Conservation (phyloP, 2,113 vertebrate genomes). For the Alosa alosa region DNA sequence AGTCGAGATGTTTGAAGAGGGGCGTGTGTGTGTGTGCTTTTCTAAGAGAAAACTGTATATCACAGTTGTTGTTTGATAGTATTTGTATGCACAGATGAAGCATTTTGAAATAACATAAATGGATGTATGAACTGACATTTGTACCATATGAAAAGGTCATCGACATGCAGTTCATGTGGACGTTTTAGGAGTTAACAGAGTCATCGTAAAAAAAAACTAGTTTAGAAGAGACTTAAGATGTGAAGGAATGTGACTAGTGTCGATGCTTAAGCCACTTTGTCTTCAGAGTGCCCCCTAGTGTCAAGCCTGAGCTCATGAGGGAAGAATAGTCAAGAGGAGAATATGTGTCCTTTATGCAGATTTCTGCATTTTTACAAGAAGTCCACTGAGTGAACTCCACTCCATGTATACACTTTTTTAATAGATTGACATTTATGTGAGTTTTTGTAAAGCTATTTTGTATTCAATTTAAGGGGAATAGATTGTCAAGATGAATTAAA, state of each 20-base stretch:
- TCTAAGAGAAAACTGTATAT: no score
- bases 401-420: neutral
- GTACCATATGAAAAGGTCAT: neutral
- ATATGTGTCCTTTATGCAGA: neutral
- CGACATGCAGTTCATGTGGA: neutral
- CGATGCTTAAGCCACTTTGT: neutral
- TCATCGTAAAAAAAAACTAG: neutral
- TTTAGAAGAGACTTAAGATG: neutral
- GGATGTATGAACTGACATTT: neutral
- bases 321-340: neutral
- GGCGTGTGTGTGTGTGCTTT: neutral
- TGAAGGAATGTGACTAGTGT: neutral
- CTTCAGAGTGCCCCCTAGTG: neutral
- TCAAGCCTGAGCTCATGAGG: neutral
- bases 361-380: neutral
- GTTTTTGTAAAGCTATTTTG: neutral
- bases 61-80: no score
- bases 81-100: no score
- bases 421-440: neutral
- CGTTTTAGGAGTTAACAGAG: neutral
- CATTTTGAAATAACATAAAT: no score
- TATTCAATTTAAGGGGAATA: neutral
- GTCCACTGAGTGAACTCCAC: neutral
- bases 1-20: slow-evolving; percentile 30
- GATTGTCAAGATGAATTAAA: neutral